Conservation (phyloP, 2,113 vertebrate genomes). For the Pygathrix nemaeus region DNA sequence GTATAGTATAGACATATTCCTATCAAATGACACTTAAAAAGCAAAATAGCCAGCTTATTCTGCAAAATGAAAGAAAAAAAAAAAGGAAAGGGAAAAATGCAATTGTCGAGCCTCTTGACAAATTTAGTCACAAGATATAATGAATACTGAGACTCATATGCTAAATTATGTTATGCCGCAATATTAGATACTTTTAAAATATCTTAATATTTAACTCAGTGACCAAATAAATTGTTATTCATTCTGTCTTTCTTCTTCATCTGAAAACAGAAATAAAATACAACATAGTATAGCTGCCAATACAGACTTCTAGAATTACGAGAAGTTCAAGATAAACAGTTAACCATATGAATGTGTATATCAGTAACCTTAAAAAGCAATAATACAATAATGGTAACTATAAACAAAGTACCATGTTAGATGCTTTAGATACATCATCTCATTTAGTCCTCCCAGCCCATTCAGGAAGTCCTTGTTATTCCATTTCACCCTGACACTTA, state of each 20-base stretch:
- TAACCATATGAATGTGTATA: slow-evolving; percentile 29
- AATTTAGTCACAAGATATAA: not conserved
- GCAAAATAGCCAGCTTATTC: not conserved
- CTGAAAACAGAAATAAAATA: slow-evolving; percentile 26
- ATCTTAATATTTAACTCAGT: slow-evolving; percentile 8
- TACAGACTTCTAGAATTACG: not conserved
- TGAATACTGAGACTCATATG: not conserved
- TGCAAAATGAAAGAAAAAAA: not conserved
- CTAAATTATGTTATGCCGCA: not conserved
- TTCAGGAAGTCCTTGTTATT: not conserved
- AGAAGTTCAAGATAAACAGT: not conserved
- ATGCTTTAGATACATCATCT: not conserved
- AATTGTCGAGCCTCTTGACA: not conserved
- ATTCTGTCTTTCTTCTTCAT: not conserved
- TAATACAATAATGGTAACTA: not conserved
- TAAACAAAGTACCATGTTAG: not conserved
- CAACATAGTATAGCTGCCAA: not conserved
- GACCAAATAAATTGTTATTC: not conserved
- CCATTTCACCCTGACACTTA: not conserved
- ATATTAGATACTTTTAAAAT: not conserved
- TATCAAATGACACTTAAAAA: slow-evolving; percentile 7
- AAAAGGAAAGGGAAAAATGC: not conserved
- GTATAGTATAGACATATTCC: not conserved
- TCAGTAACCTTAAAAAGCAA: not conserved
- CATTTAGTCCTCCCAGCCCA: not conserved